Conservation (phyloP, 2,113 vertebrate species). For the Vicugna pacos region DNA sequence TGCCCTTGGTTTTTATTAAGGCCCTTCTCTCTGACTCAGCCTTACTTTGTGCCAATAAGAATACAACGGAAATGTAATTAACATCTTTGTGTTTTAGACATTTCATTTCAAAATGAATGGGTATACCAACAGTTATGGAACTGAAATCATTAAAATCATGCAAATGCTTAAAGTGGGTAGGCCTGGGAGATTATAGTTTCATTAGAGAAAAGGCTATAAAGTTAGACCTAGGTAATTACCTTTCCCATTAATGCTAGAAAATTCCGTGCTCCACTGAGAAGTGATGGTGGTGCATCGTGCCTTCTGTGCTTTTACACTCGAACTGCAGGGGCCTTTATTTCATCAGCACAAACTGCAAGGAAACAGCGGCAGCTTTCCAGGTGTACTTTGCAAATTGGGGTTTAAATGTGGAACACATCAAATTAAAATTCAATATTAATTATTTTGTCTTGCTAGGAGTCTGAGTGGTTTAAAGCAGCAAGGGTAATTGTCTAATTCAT, state of each 20-base stretch:
- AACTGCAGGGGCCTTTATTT: constrained; percentile 94
- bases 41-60: constrained; percentile 81
- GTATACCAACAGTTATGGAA: constrained; percentile 87
- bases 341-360: constrained; percentile 94
- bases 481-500: constrained; percentile 97
- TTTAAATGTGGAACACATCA: constrained; percentile 97
- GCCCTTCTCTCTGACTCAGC: constrained; percentile 66
- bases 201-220: constrained; percentile 93
- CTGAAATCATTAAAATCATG: constrained; percentile 91
- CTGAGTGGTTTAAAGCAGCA: constrained; percentile 93
- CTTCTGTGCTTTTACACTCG: constrained; percentile 90
- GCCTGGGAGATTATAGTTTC: constrained; percentile 92
- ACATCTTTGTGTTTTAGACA: constrained; percentile 85
- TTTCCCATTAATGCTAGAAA: constrained; percentile 92
- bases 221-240: constrained; percentile 93
- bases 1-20: constrained; percentile 70
- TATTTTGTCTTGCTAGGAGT: constrained; percentile 96
- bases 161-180: constrained; percentile 90
- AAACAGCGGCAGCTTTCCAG: constrained; percentile 94
- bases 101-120: constrained; percentile 84
- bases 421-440: constrained; percentile 99
- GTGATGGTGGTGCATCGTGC: constrained; percentile 88
- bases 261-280: constrained; percentile 93
- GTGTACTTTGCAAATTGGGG: constrained; percentile 97
- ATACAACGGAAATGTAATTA: constrained; percentile 87